Evolutionary conservation across 2,797 vertebrate genomes (phyloP).

Genomic region (Pempheris klunzingeri): DNA sequence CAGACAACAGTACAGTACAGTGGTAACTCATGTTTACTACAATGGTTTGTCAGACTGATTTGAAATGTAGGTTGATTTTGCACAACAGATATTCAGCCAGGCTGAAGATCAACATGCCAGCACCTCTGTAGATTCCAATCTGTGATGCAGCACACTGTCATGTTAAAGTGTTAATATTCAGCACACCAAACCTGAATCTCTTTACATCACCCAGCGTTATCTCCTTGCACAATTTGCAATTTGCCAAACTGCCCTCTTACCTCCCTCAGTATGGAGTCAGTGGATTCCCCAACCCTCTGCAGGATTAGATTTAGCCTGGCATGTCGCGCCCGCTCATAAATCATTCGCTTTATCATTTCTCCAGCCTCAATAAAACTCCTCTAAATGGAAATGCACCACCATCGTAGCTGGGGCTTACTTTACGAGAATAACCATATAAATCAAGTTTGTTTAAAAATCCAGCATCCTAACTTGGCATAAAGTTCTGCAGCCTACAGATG

Average conservation of each 20-base stretch:
- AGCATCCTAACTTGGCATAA: slow-evolving; percentile 20
- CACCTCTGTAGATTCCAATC: slow-evolving; percentile 27
- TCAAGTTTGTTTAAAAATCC: slow-evolving; percentile 70
- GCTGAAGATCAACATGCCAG: not conserved
- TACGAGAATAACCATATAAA: slow-evolving; percentile 73
- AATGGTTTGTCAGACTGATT: slow-evolving; percentile 17
- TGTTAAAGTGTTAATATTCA: slow-evolving; percentile 56
- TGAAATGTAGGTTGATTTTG: slow-evolving; percentile 1
- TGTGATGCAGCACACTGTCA: slow-evolving; percentile 39
- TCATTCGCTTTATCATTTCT: slow-evolving; percentile 76
- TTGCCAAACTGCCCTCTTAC: slow-evolving; percentile 61
- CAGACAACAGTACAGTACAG: slow-evolving; percentile 3
- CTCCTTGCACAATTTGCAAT: slow-evolving; percentile 52
- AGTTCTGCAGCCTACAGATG: slow-evolving; percentile 35
- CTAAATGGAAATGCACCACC: slow-evolving; percentile 79
- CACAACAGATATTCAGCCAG: not conserved
- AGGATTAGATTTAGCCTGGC: slow-evolving; percentile 66
- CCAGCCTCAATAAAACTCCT: slow-evolving; percentile 76
- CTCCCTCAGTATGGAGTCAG: slow-evolving; percentile 37
- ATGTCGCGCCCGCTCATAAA: slow-evolving; percentile 71
- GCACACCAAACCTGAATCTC: slow-evolving; percentile 34
- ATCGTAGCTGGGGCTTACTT: slow-evolving; percentile 59
- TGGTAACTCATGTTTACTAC: not conserved
- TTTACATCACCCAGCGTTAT: slow-evolving; percentile 48
- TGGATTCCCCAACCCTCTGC: slow-evolving; percentile 2